Percentiles rank a stretch among this genome's conserved stretches.
Conservation (phyloP, 2,113 vertebrate genomes). For the Pogona vitticeps region DNA sequence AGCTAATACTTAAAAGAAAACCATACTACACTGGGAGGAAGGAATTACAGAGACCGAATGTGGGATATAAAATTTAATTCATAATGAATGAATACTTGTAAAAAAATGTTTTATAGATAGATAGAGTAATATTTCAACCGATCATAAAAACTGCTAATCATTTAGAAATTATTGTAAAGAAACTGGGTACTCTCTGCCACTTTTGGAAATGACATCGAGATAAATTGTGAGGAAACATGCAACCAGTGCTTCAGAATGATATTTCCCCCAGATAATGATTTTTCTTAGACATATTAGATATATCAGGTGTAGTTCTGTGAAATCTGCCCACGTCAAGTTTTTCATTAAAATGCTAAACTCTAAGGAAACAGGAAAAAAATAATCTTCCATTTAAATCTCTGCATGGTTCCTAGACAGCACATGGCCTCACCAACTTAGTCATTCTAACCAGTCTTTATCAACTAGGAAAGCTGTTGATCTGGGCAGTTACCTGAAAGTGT, state of each 20-base stretch:
- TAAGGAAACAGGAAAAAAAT: slow-evolving; percentile 5
- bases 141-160: background rate
- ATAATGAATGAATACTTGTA: background rate
- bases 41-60: too few species aligned
- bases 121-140: background rate
- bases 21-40: background rate
- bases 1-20: background rate
- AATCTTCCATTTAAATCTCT: background rate
- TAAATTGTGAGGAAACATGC: background rate
- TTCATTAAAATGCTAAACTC: background rate
- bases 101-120: background rate
- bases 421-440: too few species aligned
- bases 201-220: background rate
- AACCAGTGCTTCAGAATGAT: background rate
- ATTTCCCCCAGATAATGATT: too few species aligned
- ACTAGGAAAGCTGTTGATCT: too few species aligned
- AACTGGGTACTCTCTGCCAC: background rate
- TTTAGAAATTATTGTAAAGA: background rate
- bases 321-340: background rate
- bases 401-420: background rate
- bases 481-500: too few species aligned
- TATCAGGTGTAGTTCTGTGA: background rate
- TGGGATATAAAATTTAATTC: background rate
- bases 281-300: background rate
- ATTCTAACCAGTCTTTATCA: too few species aligned